A percentile compares a stretch with the other conserved stretches of the same genome.
Conservation (phyloP, 2,888 invertebrate genomes). For the Orthosia gracilis region DNA sequence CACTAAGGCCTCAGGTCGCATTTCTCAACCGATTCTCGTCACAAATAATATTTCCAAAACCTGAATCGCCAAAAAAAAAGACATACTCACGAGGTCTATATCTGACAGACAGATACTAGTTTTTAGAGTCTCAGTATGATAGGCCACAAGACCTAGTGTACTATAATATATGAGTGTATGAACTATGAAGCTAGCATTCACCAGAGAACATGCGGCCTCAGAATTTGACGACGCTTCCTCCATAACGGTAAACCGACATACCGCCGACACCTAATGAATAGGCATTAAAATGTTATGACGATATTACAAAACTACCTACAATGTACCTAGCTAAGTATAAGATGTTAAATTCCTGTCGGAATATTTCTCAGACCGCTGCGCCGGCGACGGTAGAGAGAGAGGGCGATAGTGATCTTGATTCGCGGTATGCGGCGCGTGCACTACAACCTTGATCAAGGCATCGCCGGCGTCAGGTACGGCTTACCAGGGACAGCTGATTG, state of each 20-base stretch:
- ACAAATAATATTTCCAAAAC: too few species aligned
- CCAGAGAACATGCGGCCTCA: slow-evolving; percentile 2
- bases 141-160: too few species aligned
- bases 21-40: too few species aligned
- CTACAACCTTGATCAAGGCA: slow-evolving; percentile 77
- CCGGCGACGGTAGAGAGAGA: slow-evolving; percentile 67
- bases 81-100: too few species aligned
- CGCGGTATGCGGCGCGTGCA: slow-evolving; percentile 73
- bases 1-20: too few species aligned
- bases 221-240: slow-evolving; percentile 21
- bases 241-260: slow-evolving; percentile 24
- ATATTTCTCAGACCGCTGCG: slow-evolving; percentile 63
- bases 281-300: slow-evolving; percentile 39
- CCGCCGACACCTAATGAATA: slow-evolving; percentile 39
- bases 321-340: slow-evolving; percentile 42
- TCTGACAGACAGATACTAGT: too few species aligned
- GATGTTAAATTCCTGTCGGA: slow-evolving; percentile 58
- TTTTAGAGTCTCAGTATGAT: too few species aligned
- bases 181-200: not conserved
- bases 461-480: slow-evolving; percentile 44
- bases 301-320: slow-evolving; percentile 36
- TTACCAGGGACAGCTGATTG: slow-evolving; percentile 66
- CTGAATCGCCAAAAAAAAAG: too few species aligned
- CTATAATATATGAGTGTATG: not conserved
- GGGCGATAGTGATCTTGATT: slow-evolving; percentile 72